Evolutionary conservation across 2,113 vertebrate species (phyloP).

Genomic region (Phaetusa simplex): DNA sequence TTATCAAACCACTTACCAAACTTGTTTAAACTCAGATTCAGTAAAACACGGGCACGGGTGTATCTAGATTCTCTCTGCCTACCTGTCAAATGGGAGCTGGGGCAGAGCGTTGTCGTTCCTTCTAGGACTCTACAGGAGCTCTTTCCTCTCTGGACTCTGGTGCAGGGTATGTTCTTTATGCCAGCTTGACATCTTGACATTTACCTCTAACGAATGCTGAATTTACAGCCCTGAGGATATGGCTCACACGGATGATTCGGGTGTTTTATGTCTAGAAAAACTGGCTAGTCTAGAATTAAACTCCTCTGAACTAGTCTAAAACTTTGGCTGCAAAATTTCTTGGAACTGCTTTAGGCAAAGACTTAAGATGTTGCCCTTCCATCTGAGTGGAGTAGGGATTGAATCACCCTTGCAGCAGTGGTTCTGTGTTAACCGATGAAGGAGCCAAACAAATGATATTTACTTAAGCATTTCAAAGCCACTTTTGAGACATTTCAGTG

Average conservation of each 20-base stretch:
- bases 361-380: neutral
- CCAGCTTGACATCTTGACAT: neutral
- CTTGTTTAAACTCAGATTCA: conserved; percentile 41
- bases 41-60: neutral
- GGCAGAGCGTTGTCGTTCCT: neutral
- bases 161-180: neutral
- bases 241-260: neutral
- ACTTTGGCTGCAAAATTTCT: neutral
- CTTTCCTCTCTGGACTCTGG: neutral
- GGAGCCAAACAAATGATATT: neutral
- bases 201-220: neutral
- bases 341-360: neutral
- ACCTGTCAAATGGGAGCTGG: neutral
- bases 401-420: neutral
- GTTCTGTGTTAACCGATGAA: neutral
- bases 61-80: neutral
- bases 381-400: neutral
- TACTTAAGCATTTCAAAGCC: neutral
- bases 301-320: neutral
- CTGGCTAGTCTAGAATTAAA: neutral
- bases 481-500: neutral
- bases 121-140: conserved; percentile 61
- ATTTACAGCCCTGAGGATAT: neutral
- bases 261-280: neutral
- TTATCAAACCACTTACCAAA: neutral